Percentiles rank a stretch among this genome's conserved stretches.
Conservation (phyloP, 2,797 vertebrate species). For the Lindbergichthys nudifrons region DNA sequence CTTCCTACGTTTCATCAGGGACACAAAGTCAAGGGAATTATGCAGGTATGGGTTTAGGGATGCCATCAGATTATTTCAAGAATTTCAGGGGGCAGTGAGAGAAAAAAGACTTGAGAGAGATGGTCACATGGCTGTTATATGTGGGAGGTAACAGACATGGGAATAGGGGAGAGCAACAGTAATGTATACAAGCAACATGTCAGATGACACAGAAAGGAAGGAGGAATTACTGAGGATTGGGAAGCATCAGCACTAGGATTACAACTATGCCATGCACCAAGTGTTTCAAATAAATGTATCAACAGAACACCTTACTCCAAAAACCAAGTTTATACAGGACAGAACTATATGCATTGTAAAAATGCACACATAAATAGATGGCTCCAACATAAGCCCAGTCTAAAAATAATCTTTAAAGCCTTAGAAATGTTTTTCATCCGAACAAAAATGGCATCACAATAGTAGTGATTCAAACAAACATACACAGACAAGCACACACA, state of each 20-base stretch:
- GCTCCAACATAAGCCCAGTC: not conserved
- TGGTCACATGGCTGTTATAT: not conserved
- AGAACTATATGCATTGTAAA: not conserved
- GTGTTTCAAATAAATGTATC: not conserved
- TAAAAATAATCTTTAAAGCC: not conserved
- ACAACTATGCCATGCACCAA: not conserved
- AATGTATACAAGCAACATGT: not conserved
- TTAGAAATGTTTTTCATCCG: not conserved
- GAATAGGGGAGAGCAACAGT: not conserved
- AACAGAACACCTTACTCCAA: not conserved
- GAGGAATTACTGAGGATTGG: not conserved
- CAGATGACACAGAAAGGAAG: not conserved
- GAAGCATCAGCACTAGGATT: not conserved
- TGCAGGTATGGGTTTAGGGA: slow-evolving; percentile 1
- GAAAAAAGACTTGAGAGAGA: not conserved
- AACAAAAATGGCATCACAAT: not conserved
- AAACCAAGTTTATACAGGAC: not conserved
- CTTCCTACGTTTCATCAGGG: not conserved
- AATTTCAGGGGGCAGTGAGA: not conserved
- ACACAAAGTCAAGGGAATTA: slow-evolving; percentile 1
- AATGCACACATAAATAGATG: not conserved
- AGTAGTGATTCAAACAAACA: not conserved
- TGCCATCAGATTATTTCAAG: slow-evolving; percentile 16
- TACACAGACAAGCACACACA: not conserved
- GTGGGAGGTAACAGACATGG: not conserved